phyloP scores from a whole-genome alignment of 2,113 vertebrate species.

The Daboia siamensis region DNA sequence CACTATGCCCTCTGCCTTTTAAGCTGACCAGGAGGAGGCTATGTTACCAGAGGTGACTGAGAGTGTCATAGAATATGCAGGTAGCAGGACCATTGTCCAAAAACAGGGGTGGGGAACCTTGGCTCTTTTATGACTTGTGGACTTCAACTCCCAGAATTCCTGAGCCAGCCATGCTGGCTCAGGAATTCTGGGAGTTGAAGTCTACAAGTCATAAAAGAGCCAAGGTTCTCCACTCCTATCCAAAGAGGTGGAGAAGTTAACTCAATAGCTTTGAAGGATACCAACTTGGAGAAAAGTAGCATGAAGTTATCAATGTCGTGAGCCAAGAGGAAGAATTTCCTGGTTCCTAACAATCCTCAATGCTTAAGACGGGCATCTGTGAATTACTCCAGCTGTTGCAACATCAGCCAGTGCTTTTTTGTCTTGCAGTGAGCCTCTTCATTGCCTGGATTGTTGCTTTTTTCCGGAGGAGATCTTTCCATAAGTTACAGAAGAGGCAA shows the following conservation, averaged over 20 bases:
- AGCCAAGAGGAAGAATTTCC: not conserved
- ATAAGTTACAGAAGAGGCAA: slow-evolving; percentile 76
- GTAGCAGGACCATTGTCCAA: not conserved
- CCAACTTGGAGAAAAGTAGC: not conserved
- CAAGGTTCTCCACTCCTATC: too few relatives aligned
- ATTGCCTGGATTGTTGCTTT: slow-evolving; percentile 80
- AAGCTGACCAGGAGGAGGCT: not conserved
- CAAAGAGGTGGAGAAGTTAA: not conserved
- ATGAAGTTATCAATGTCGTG: not conserved
- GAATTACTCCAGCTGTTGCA: not conserved
- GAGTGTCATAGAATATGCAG: not conserved
- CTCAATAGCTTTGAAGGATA: not conserved
- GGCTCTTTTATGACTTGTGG: too few relatives aligned
- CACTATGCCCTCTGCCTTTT: not conserved
- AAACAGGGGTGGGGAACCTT: too few relatives aligned
- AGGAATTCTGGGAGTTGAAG: too few relatives aligned
- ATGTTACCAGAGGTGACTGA: not conserved
- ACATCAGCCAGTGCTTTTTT: not conserved
- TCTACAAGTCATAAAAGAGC: too few relatives aligned
- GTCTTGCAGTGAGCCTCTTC: slow-evolving; percentile 78
- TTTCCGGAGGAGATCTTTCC: slow-evolving; percentile 76
- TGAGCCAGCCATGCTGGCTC: too few relatives aligned
- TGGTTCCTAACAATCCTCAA: not conserved
- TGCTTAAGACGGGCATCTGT: not conserved
- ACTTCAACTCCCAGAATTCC: too few relatives aligned